Evolutionary conservation across 2,797 vertebrate genomes (phyloP).

Genomic region (Xerus rutilus): DNA sequence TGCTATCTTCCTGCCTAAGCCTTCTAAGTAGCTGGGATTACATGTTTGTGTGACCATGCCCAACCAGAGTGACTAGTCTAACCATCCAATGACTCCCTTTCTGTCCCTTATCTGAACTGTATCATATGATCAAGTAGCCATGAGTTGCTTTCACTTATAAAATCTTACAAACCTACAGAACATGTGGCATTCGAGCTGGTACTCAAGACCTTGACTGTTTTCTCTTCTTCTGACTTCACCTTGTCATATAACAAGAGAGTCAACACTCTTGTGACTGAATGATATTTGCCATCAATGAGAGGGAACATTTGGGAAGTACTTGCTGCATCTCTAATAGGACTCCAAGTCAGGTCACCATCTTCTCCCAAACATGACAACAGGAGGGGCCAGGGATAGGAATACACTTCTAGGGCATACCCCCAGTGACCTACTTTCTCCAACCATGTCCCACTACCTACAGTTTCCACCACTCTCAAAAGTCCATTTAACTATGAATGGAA

Average conservation of each 20-base stretch:
- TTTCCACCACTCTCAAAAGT: too few relatives aligned
- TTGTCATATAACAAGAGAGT: neutral
- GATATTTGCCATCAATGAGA: neutral
- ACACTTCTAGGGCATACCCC: too few relatives aligned
- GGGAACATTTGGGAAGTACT: neutral
- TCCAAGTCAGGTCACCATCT: neutral
- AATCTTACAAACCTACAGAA: neutral
- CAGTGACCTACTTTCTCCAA: too few relatives aligned
- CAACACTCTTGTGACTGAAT: neutral
- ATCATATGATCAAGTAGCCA: neutral
- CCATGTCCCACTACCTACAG: too few relatives aligned
- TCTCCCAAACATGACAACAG: neutral
- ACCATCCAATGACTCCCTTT: neutral
- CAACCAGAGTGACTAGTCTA: neutral
- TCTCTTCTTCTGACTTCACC: neutral
- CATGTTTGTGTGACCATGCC: neutral
- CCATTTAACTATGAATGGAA: too few relatives aligned
- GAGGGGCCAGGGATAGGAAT: too few relatives aligned
- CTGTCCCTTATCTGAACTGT: constrained; percentile 7
- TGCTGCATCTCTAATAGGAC: neutral
- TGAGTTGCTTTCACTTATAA: constrained; percentile 16
- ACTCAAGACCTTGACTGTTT: neutral
- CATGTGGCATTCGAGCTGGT: neutral
- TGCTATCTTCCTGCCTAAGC: neutral
- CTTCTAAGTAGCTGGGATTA: neutral